Evolutionary conservation across 2,888 invertebrate genomes (phyloP), one percentile per base, ranked within the genome.

Genomic region (Coelogynopora nodosa): DNA sequence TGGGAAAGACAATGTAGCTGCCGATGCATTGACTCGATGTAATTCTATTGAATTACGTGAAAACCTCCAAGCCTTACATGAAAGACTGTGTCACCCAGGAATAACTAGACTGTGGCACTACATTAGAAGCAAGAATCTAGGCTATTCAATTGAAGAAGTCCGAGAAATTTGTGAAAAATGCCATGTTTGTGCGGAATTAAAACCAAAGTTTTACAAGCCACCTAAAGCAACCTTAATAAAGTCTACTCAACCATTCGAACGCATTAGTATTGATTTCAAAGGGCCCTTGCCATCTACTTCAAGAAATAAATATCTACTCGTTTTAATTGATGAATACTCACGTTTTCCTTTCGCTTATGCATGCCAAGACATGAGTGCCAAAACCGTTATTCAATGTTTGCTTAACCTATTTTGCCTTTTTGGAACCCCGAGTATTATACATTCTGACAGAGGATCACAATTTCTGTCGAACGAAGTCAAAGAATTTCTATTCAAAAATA

Each of bases 301-400:
- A 0, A 82, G 67, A 30, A 88, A 89, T 67, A 87, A 30, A 10
- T 89, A 88, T 27, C 26, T 88, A 13, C 86, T 88, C 10, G 87
- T 86, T 0, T 82, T 89, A n/a, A 86, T 89, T 0, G 89, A 89
- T 84, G 89, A 89, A 31, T 89, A 80, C 49, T 88, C 88, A 0
- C 82, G 88, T 82, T 89, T 88, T 85, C 88, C 89, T 0, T 89
- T 89, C 87, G 88, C 88, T 0, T 86, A 88, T n/a, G 67, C 89
- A 31, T 88, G 89, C 49, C 13, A 84, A 10, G 87, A 89, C 83
- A 87, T 88, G 84, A 87, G 84, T 29, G 30, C 86, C 23, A 26
- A 10, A 5, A 87, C 87, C 27, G 86, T 88, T 5, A 88, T 89
- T 31, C 67, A 27, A 10, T 87, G 86, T 74, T 81, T 88, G 0